These are phyloP conservation scores for Unio pictorum DNA, from an alignment of 2,888 invertebrate species.

Conservation along the genomic window DNA sequence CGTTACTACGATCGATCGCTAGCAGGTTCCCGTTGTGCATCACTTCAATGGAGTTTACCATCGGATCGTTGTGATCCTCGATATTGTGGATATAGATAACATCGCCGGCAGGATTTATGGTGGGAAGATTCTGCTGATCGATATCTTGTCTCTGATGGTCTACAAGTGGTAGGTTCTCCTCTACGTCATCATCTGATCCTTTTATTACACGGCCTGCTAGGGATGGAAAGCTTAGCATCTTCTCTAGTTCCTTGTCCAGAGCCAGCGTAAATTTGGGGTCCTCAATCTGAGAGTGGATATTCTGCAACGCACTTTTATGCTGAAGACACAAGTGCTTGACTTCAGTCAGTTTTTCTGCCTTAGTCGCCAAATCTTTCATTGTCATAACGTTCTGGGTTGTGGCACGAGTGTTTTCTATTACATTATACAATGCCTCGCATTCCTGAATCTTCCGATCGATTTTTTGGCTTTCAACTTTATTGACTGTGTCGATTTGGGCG, in stretches of 20 bases:
- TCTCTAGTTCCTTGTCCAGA: too few relatives aligned
- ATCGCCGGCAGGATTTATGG: background rate
- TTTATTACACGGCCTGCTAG: too few relatives aligned
- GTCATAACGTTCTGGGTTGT: constrained; percentile 25
- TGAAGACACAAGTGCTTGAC: constrained; percentile 28
- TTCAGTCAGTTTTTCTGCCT: constrained; percentile 29
- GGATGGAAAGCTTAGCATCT: too few relatives aligned
- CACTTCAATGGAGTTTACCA: constrained; percentile 29
- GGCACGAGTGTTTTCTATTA: constrained; percentile 35
- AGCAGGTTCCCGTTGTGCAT: constrained; percentile 24
- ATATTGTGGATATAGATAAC: constrained; percentile 26
- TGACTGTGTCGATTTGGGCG: constrained; percentile 24
- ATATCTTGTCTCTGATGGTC: too few relatives aligned
- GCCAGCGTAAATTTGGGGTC: constrained; percentile 26
- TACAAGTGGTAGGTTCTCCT: too few relatives aligned
- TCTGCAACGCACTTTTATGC: constrained; percentile 24
- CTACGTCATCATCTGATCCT: too few relatives aligned
- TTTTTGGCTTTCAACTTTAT: constrained; percentile 24
- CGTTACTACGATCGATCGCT: constrained; percentile 30
- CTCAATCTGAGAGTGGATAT: constrained; percentile 29
- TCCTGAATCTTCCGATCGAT: constrained; percentile 34
- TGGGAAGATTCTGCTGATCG: too few relatives aligned
- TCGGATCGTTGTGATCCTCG: constrained; percentile 28
- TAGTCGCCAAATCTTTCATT: constrained; percentile 28
- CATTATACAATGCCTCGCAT: constrained; percentile 28